Conservation (phyloP, 2,113 vertebrate species). For the Dromas ardeola region DNA sequence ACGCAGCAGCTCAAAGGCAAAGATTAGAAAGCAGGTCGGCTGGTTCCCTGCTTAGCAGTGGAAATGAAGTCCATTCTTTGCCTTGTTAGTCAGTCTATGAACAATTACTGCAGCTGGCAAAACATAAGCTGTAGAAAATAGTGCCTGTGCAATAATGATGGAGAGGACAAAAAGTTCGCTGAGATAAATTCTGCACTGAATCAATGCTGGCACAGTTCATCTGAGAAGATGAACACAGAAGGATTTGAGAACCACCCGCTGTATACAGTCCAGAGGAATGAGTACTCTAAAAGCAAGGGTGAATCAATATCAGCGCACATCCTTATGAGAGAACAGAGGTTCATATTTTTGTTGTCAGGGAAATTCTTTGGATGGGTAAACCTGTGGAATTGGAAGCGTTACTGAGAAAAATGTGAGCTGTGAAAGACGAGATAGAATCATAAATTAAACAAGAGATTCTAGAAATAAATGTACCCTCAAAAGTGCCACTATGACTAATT, state of each 20-base stretch:
- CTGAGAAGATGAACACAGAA: background rate
- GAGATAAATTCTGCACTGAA: background rate
- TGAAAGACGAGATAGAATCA: constrained; percentile 56
- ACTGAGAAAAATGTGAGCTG: constrained; percentile 40
- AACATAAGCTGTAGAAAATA: background rate
- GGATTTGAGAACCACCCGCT: background rate
- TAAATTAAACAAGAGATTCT: constrained; percentile 50
- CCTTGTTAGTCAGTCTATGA: background rate
- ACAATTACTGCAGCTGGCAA: background rate
- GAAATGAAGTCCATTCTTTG: background rate
- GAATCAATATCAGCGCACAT: background rate
- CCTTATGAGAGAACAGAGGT: background rate
- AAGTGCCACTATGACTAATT: constrained; percentile 56
- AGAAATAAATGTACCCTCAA: constrained; percentile 53
- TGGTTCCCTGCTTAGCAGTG: background rate
- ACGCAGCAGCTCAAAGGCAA: background rate
- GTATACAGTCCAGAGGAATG: background rate
- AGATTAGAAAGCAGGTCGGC: background rate
- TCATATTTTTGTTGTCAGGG: constrained; percentile 55
- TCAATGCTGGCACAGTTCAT: background rate
- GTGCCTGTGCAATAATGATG: background rate
- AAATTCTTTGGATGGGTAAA: constrained; percentile 53
- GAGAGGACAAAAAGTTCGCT: background rate
- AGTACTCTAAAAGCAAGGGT: background rate
- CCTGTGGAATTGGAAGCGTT: constrained; percentile 13